Evolutionary conservation across 2,888 invertebrate genomes (phyloP), one percentile per base, ranked within the genome.

Genomic region (Metalampra italica): DNA sequence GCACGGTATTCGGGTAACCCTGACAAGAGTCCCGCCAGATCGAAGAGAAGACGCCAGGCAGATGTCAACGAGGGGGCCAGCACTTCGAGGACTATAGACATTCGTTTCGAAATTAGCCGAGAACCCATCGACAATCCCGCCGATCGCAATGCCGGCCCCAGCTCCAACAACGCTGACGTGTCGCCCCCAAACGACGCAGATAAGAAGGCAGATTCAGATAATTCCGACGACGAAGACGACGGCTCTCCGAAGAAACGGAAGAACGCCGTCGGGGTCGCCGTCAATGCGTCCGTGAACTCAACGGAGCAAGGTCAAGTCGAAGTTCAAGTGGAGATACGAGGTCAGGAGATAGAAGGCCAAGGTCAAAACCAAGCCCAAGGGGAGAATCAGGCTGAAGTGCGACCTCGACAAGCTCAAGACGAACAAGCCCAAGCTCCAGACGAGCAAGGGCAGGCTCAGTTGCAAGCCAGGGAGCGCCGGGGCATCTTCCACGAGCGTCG

Each of bases 191-290:
- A 32, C 2, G 7, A 11, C 8, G 32, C 9, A 12, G 15, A 15
- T 41, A 40, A 15, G 12, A 46, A 15, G 41, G 22, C 44, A 5
- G 42, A 45, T 29, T 9, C 50, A 9, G 43, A 49, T 12, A 46
- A 44, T 11, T 45, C 43, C 2, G 46, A 37, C 7, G 46, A 40
- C 7, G 40, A 47, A 0, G 48, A 36, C 0, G 50, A 47, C 8
- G 29, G 32, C 5, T 3, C 32, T 9, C 11, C 32, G 8, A 32
- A 8, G 8, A 32, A 32, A 32, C 36, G 36, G 12, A 45, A 22
- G 14, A 47, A 43, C 34, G 15, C 1, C 7, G 15, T 3, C n/a
- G 46, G 14, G 4, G 13, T 8, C 37, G n/a, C 13, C n/a, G 7
- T 7, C 1, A 37, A 13, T 37, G 7, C n/a, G n/a, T 37, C 37